Evolutionary conservation across 2,113 vertebrate genomes (phyloP), one percentile per base, ranked within the genome.

Genomic region (Strix aluco): DNA sequence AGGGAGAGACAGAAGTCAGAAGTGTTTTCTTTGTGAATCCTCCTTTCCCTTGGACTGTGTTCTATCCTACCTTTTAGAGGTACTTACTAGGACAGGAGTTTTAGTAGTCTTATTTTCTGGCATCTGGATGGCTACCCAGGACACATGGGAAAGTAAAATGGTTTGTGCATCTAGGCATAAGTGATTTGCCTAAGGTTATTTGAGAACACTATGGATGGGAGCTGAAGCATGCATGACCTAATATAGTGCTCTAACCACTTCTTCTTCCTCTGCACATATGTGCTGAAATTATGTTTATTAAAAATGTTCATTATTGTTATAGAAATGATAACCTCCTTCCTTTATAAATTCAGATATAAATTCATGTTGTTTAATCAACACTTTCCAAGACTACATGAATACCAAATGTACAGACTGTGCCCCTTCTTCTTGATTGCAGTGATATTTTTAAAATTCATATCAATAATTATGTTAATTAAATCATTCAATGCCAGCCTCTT

Each of bases 391-490:
- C 95, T 96, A 86, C 47, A 92, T 97, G 97, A 97, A 97, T 96
- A 97, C 40, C 65, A 95, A 93, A 90, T 92, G 88, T 96, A 97
- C 95, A 98, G 85, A 80, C 82, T 93, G 81, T 77, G n/a, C 79
- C 96, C 87, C 81, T 94, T 96, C 69, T 93, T 95, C 92, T 97
- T 98, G 97, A 98, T 96, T 98, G 91, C 97, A 47, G 65, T 97
- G 96, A 80, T 98, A 97, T 98, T 98, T 98, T 97, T 91, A 97
- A 98, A 95, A 92, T 96, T 96, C 44, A 71, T 96, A 97, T 95
- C 91, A 97, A 97, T 97, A 97, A 98, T 98, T 98, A 98, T 94
- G 95, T 95, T 98, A 97, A 98, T 98, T 98, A 97, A 98, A 96
- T 95, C 69, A 96, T 96, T 97, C 86, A 84, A 23, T 94, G 71